Evolutionary conservation across 2,113 vertebrate species (phyloP), one percentile per base, ranked within the genome.

Genomic region (Ahaetulla prasina): DNA sequence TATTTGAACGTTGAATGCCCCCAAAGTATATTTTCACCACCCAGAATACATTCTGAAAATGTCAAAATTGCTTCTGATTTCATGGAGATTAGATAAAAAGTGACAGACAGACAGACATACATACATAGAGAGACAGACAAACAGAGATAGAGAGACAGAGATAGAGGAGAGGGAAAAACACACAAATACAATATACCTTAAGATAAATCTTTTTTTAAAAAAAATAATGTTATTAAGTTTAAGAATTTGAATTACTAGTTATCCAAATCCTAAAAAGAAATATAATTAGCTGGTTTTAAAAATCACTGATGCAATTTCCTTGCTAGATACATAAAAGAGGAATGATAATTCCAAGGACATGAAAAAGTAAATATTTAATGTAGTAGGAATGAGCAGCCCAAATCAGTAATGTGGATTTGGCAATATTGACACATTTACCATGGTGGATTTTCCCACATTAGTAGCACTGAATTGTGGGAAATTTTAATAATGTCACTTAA

Each of bases 401-500:
- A 91, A 94, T 92, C 95, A 95, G 91, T 85, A 89, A 54, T 53
- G 43, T 50, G 90, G 45, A 57, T 95, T 94, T 96, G 94, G 89
- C 85, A 94, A 89, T 91, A 93, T 96, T 95, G 95, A 94, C 91
- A 92, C 86, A 96, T 96, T 90, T 92, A 90, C 92, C 88, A 63
- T 18, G 68, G 60, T 93, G 90, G 63, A 84, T 94, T 93, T 91
- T 89, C 93, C 91, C 85, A 89, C 84, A 94, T 94, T 95, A 95
- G 92, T 89, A 88, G 85, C 89, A 87, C 88, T 87, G 92, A 92
- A 84, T 55, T 27, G 92, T 91, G 93, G 91, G 93, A 94, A 95
- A 94, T 93, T 94, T 94, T 94, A 96, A 95, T 96, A 96, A 95
- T 94, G 94, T 93, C 90, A 23, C 87, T 94, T 94, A 35, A 89